Percentiles rank a stretch among this genome's conserved stretches.
phyloP scores from a whole-genome alignment of 2,888 invertebrate genomes.

The Ganaspis brasiliensis region DNA sequence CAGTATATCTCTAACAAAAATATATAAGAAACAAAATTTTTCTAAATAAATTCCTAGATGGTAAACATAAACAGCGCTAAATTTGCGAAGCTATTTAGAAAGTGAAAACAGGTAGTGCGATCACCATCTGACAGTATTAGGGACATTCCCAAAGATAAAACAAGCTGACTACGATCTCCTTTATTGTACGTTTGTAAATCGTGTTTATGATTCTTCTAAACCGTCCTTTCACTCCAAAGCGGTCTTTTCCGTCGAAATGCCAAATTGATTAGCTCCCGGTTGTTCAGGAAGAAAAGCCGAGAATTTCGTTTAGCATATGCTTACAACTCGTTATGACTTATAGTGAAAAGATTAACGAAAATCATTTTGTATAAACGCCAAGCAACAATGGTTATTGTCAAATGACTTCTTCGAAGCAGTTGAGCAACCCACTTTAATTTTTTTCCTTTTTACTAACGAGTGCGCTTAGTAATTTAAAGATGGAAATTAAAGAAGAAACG shows the following conservation, averaged over 20 bases:
- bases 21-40: too few relatives aligned
- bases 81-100: not conserved
- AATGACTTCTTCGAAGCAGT: conserved; percentile 36
- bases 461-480: conserved; percentile 4
- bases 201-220: conserved; percentile 9
- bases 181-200: conserved; percentile 1
- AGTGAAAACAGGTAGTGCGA: conserved; percentile 6
- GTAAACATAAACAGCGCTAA: not conserved
- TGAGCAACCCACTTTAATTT: not conserved
- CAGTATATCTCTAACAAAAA: too few relatives aligned
- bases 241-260: conserved; percentile 8
- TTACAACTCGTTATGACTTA: conserved; percentile 6
- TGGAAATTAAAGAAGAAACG: conserved; percentile 11
- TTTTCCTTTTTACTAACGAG: conserved; percentile 16
- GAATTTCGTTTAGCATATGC: conserved; percentile 9
- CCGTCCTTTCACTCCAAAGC: conserved; percentile 4
- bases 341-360: conserved; percentile 20
- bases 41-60: too few relatives aligned
- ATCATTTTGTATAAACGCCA: not conserved
- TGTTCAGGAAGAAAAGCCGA: conserved; percentile 12
- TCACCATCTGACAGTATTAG: not conserved
- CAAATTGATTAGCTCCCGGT: conserved; percentile 5
- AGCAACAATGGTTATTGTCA: not conserved
- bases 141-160: conserved; percentile 15
- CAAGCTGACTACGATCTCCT: not conserved